Evolutionary conservation across 2,113 vertebrate genomes (phyloP).

Genomic region (Eleginops maclovinus): DNA sequence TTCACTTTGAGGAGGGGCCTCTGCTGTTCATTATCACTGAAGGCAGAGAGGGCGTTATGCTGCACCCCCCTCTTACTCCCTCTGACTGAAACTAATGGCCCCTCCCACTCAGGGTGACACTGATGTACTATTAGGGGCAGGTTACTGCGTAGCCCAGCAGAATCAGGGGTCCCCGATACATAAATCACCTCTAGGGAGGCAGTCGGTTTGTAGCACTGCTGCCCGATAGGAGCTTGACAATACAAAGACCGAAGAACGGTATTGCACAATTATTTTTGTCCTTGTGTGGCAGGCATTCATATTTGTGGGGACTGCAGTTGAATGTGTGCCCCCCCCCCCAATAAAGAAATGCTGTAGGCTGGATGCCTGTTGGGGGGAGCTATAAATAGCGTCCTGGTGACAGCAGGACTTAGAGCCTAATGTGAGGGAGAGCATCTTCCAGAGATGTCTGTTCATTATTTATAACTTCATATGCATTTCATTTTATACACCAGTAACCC

Average conservation of each 20-base stretch:
- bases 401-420: slow-evolving; percentile 70
- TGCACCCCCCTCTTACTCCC: neutral
- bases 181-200: slow-evolving; percentile 53
- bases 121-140: slow-evolving; percentile 66
- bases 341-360: slow-evolving; percentile 59
- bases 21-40: slow-evolving; percentile 17
- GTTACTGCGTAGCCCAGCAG: slow-evolving; percentile 61
- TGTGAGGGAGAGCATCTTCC: slow-evolving; percentile 67
- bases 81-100: slow-evolving; percentile 61
- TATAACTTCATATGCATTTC: slow-evolving; percentile 47
- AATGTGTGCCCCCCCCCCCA: slow-evolving; percentile 39
- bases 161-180: slow-evolving; percentile 46
- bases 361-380: slow-evolving; percentile 64
- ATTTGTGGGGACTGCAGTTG: neutral
- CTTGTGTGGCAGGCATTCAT: neutral
- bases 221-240: neutral
- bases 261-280: slow-evolving; percentile 1
- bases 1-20: neutral
- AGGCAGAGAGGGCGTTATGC: slow-evolving; percentile 13
- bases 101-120: slow-evolving; percentile 51
- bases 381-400: slow-evolving; percentile 80
- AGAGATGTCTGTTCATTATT: slow-evolving; percentile 63
- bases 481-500: slow-evolving; percentile 7
- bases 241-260: neutral
- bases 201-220: neutral